Percentiles rank a stretch among this genome's conserved stretches.
phyloP scores from a whole-genome alignment of 2,113 vertebrate genomes.

The Eclectus roratus region DNA sequence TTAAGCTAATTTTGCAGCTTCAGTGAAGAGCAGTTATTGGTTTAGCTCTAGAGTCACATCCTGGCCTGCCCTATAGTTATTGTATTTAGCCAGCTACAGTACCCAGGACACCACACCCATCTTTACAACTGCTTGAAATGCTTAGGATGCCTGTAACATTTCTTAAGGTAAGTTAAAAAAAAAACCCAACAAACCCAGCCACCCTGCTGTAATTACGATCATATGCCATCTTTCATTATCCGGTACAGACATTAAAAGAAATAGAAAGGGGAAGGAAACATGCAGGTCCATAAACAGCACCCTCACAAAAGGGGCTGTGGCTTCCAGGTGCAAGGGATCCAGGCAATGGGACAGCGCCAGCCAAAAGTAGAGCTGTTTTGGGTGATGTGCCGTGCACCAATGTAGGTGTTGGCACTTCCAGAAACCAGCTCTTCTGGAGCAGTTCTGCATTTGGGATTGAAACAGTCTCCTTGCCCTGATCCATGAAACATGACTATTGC shows the following conservation, averaged over 20 bases:
- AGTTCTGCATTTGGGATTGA: background rate
- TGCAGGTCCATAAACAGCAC: background rate
- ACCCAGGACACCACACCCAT: background rate
- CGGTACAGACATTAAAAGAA: background rate
- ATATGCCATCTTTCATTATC: background rate
- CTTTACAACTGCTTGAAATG: conserved; percentile 29
- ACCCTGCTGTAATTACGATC: background rate
- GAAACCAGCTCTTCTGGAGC: background rate
- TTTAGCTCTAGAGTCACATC: background rate
- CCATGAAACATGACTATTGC: background rate
- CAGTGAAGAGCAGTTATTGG: background rate
- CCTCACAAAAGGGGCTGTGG: background rate
- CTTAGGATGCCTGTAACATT: background rate
- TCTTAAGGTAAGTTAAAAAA: background rate
- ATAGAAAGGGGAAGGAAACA: background rate
- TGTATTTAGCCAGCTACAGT: background rate
- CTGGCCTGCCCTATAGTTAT: background rate
- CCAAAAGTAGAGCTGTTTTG: background rate
- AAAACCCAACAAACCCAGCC: background rate
- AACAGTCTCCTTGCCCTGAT: background rate
- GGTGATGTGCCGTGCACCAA: background rate
- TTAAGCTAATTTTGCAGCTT: conserved; percentile 13
- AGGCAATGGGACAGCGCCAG: background rate
- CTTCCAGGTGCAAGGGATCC: fast-evolving
- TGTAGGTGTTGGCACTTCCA: background rate